Conservation (phyloP, 2,888 invertebrate genomes). For the Dyspetes luteomarginatus region DNA sequence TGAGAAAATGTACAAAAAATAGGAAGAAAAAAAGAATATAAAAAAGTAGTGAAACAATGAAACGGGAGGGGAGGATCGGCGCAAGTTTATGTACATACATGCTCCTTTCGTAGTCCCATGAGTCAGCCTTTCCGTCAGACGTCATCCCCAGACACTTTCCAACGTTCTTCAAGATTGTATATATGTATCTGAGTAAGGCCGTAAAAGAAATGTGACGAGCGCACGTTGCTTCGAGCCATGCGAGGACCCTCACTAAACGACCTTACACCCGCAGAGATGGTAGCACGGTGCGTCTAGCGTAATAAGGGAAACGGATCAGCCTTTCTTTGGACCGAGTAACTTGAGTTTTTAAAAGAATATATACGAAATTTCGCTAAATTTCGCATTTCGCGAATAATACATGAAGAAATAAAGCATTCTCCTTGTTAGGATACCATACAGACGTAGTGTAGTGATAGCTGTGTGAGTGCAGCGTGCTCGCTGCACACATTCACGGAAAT, state of each 20-base stretch:
- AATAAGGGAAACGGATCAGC: slow-evolving; percentile 56
- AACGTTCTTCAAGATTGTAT: slow-evolving; percentile 60
- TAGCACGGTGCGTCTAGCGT: slow-evolving; percentile 50
- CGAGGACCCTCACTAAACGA: slow-evolving; percentile 56
- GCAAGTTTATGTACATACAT: slow-evolving; percentile 2
- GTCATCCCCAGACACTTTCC: slow-evolving; percentile 56
- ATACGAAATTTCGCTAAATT: slow-evolving; percentile 12
- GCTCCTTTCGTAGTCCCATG: slow-evolving; percentile 35
- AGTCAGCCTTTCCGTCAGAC: slow-evolving; percentile 62
- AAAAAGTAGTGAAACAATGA: slow-evolving; percentile 52
- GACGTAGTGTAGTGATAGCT: not conserved
- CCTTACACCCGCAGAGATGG: slow-evolving; percentile 46
- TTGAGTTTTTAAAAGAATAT: slow-evolving; percentile 40
- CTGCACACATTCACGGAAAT: slow-evolving; percentile 2
- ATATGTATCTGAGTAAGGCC: slow-evolving; percentile 58
- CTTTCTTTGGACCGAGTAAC: slow-evolving; percentile 45
- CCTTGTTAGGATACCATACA: not conserved
- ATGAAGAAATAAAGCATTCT: slow-evolving; percentile 28
- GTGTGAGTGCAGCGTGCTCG: not conserved
- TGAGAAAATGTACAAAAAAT: not conserved
- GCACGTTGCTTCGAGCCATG: slow-evolving; percentile 56
- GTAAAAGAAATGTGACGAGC: slow-evolving; percentile 61
- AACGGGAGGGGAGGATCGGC: slow-evolving; percentile 33
- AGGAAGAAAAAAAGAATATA: slow-evolving; percentile 17
- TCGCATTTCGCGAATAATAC: slow-evolving; percentile 33